Evolutionary conservation across 1,140 invertebrate genomes (phyloP).

Genomic region (Rhynchophorus ferrugineus): DNA sequence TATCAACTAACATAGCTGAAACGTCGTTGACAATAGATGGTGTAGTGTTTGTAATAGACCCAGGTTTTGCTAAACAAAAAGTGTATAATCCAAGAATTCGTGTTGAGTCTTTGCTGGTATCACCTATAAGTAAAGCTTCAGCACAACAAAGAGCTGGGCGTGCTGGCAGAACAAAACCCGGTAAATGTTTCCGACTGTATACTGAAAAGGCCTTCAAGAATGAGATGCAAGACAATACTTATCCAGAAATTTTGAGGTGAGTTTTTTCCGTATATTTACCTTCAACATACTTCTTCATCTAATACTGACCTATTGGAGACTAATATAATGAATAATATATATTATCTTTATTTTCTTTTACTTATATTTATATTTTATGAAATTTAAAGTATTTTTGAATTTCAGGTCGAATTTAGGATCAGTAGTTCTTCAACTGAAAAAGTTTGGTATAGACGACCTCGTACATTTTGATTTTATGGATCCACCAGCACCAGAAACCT

Average conservation of each 20-base stretch:
- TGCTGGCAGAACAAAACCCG: slow-evolving; percentile 92
- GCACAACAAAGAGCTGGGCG: slow-evolving; percentile 96
- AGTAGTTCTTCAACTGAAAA: slow-evolving; percentile 96
- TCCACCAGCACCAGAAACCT: slow-evolving; percentile 98
- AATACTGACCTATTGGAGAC: too few relatives aligned
- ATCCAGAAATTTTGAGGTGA: slow-evolving; percentile 90
- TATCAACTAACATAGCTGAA: slow-evolving; percentile 99
- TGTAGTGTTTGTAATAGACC: slow-evolving; percentile 99
- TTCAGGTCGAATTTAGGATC: slow-evolving; percentile 81
- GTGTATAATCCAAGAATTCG: slow-evolving; percentile 95
- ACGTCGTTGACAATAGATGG: slow-evolving; percentile 99
- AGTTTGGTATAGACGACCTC: slow-evolving; percentile 97
- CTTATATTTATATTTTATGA: too few relatives aligned
- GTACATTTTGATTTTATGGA: slow-evolving; percentile 99
- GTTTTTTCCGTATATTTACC: background rate
- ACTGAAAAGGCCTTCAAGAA: slow-evolving; percentile 98
- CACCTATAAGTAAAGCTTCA: slow-evolving; percentile 98
- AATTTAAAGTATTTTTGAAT: background rate
- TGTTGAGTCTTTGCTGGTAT: slow-evolving; percentile 95
- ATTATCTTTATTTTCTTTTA: too few relatives aligned
- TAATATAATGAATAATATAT: too few relatives aligned
- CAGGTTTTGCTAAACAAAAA: slow-evolving; percentile 99
- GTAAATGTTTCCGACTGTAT: slow-evolving; percentile 97
- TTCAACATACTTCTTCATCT: background rate
- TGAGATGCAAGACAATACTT: slow-evolving; percentile 99